Conservation (phyloP, 2,797 vertebrate species). For the Parotocinclus haroldoi region DNA sequence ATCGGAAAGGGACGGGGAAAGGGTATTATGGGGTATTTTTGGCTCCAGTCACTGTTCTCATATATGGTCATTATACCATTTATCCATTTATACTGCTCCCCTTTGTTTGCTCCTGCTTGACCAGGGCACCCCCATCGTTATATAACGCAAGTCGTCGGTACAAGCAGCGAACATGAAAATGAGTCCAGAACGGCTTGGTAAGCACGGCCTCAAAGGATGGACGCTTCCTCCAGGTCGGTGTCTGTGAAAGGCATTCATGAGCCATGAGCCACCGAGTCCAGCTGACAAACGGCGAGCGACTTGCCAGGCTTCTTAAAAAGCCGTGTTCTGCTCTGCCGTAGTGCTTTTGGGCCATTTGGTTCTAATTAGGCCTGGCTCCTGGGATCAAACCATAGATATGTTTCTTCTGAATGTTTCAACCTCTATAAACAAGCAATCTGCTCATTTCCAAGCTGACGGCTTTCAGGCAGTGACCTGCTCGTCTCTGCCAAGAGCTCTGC, state of each 20-base stretch:
- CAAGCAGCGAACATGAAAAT: slow-evolving; percentile 57
- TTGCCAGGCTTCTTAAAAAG: slow-evolving; percentile 73
- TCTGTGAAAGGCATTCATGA: slow-evolving; percentile 60
- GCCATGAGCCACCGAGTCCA: slow-evolving; percentile 63
- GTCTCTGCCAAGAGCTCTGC: slow-evolving; percentile 53
- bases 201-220: slow-evolving; percentile 19
- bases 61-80: no score
- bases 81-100: no score
- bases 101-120: slow-evolving; percentile 44
- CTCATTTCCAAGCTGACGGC: slow-evolving; percentile 61
- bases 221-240: slow-evolving; percentile 30
- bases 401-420: slow-evolving; percentile 71
- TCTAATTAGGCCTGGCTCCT: slow-evolving; percentile 75
- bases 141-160: slow-evolving; percentile 65
- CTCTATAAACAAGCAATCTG: slow-evolving; percentile 73
- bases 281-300: slow-evolving; percentile 62
- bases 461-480: slow-evolving; percentile 54
- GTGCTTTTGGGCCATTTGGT: slow-evolving; percentile 73
- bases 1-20: no score
- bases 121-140: slow-evolving; percentile 62
- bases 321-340: slow-evolving; percentile 62
- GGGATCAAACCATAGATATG: slow-evolving; percentile 72
- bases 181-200: slow-evolving; percentile 63
- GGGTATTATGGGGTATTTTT: no score
- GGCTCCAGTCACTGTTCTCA: no score